Evolutionary conservation across 30 jellyfish, hydroid and myxozoan species (phyloP), one percentile per base, ranked within the genome.

Genomic region (Turritopsis dohrnii): DNA sequence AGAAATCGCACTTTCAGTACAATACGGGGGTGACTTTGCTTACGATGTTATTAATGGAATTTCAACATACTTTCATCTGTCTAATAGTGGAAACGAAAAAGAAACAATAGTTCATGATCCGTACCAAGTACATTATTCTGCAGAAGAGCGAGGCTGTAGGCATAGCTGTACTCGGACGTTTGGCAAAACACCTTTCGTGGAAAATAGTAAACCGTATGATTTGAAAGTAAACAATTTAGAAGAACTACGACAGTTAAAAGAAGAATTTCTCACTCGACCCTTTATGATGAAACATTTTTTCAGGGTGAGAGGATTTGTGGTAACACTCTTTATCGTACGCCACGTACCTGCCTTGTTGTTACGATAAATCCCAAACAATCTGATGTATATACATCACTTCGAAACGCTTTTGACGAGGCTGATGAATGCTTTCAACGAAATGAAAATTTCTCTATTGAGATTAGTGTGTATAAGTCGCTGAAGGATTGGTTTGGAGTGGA

Each of bases 61-160:
- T n/a, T 66, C 76, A 66, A 66, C 29, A 25, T 66, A 9, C 28
- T 66, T 66, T 26, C 28, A 25, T 4, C 17, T 66, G 28, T 66
- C 76, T 66, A 25, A 25, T 26, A 66, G 17, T 26, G 76, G 18
- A 66, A 66, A 66, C 30, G 76, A 17, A n/a, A 25, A 66, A 17
- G 9, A 66, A 66, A 66, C 76, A 3, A 66, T 66, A 66, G 76
- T 66, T 26, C 76, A 66, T 66, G 76, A 66, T 66, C 76, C 76
- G 30, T 3, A 66, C 30, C 76, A 66, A 66, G 8, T 66, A 3
- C 76, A 66, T 66, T 66, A n/a, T 26, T 66, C 17, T 26, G 28
- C 76, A 66, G 29, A 66, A 66, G 76, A 7, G 30, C 28, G 76
- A 3, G 76, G 30, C 29, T 66, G 28, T 66, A 66, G 7, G 76